A percentile compares a stretch with the other conserved stretches of the same genome.
These are phyloP conservation scores for Sigmodon hispidus DNA, from an alignment of 2,113 vertebrate species.

Conservation along the genomic window DNA sequence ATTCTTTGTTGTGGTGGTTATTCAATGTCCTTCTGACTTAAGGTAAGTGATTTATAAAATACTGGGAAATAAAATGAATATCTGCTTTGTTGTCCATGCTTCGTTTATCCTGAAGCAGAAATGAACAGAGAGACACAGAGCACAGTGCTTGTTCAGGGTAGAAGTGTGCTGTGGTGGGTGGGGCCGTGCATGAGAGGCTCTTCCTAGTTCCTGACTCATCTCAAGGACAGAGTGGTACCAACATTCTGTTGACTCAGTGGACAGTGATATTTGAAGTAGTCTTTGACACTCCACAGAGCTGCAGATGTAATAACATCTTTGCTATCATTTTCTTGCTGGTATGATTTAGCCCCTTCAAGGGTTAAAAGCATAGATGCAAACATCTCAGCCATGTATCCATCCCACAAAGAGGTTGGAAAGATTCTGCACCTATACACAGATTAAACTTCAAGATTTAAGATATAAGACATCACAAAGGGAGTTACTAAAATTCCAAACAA, in stretches of 20 bases:
- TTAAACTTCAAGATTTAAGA: constrained; percentile 37
- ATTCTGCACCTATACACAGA: background rate
- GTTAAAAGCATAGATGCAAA: background rate
- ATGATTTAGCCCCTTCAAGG: background rate
- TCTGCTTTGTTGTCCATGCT: background rate
- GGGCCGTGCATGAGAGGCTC: too few relatives aligned
- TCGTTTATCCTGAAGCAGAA: background rate
- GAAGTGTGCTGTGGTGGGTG: too few relatives aligned
- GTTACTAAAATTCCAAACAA: background rate
- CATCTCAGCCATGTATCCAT: background rate
- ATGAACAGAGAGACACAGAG: background rate
- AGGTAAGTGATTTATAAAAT: background rate
- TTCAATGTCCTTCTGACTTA: background rate
- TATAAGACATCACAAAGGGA: background rate
- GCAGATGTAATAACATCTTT: background rate
- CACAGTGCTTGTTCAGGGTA: fast-evolving
- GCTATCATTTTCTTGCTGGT: background rate
- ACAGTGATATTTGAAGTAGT: background rate
- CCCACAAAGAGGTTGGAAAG: background rate
- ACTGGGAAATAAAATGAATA: background rate
- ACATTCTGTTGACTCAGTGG: background rate
- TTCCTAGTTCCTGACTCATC: background rate
- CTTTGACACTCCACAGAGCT: background rate
- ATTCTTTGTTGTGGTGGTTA: background rate
- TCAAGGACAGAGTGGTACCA: background rate